phyloP scores from a whole-genome alignment of 2,797 vertebrate genomes.

The Poliocrania exsul region DNA sequence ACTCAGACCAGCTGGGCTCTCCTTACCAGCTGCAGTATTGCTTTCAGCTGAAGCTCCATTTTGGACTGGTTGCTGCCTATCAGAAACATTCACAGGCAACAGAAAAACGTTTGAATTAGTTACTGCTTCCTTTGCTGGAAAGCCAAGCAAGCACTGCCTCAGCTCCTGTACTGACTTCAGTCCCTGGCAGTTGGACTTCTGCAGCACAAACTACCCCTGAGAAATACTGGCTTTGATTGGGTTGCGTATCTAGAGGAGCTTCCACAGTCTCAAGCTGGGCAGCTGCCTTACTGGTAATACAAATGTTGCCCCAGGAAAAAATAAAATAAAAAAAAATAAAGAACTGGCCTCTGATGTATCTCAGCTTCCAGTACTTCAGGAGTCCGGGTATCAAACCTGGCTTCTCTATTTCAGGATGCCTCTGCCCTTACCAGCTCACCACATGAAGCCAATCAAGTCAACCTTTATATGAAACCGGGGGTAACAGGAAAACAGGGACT shows the following conservation, averaged over 20 bases:
- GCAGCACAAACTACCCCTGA: not conserved
- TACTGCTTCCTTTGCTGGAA: not conserved
- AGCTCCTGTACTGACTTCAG: not conserved
- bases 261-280: not conserved
- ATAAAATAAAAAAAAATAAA: not conserved
- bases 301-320: not conserved
- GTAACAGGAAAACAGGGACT: not conserved
- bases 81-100: not conserved
- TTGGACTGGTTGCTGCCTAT: not conserved
- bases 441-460: not conserved
- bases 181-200: not conserved
- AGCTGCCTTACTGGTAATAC: not conserved
- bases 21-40: not conserved
- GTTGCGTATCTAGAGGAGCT: not conserved
- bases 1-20: not conserved
- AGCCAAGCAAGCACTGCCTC: not conserved
- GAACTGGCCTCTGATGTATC: not conserved
- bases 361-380: not conserved
- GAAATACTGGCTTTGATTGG: not conserved
- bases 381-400: not conserved
- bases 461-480: not conserved
- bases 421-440: not conserved
- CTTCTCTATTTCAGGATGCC: not conserved
- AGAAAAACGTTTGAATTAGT: not conserved
- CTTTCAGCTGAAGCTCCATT: not conserved